Base-by-base conservation (phyloP, 2,888 invertebrate species). In the Pseudococcus longispinus region DNA sequence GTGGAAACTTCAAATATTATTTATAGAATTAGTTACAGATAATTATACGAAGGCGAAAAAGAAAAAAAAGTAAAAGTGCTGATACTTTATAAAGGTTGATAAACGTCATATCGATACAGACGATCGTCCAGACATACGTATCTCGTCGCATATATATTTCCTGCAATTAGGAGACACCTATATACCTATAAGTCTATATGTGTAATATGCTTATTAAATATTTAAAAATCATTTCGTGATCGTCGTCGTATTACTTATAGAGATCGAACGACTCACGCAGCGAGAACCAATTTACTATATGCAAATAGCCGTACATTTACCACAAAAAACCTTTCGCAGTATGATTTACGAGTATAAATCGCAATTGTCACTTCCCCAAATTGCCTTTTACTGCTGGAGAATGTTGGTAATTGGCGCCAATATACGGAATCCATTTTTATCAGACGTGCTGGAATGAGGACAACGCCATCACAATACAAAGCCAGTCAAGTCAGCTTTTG, bases 221-320 rank as follows among this genome's bases (percentile, higher is more conserved):
- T 80, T 80, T 80, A 42, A 70, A 70, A 70, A 70, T 70, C 29
- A 29, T 70, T 29, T 70, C 70, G 70, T 70, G 70, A 70, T 70
- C 70, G 29, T 70, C 4, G 29, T 15, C 70, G 13, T 70, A 51
- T 65, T 8, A 5, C 23, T 32, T 37, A 51, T 51, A n/a, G 37
- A 74, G 20, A 80, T 80, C 20, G 37, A 20, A 42, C 77, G 20
- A 20, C 77, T 80, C 77, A 80, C 77, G 77, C 77, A 42, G 77
- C 20, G 37, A 80, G 77, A 42, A 42, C 77, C 77, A 80, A 80
- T 80, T 80, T 80, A 42, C 77, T 29, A 80, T 80, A 80, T 80
- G 77, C 42, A 80, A 80, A 80, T 80, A 20, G 77, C 42, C 8
- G 2, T 60, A 60, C 60, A 60, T 60, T 60, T 60, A 42, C 77